Conservation (phyloP, 2,888 invertebrate species). For the Cephus pygmeus region DNA sequence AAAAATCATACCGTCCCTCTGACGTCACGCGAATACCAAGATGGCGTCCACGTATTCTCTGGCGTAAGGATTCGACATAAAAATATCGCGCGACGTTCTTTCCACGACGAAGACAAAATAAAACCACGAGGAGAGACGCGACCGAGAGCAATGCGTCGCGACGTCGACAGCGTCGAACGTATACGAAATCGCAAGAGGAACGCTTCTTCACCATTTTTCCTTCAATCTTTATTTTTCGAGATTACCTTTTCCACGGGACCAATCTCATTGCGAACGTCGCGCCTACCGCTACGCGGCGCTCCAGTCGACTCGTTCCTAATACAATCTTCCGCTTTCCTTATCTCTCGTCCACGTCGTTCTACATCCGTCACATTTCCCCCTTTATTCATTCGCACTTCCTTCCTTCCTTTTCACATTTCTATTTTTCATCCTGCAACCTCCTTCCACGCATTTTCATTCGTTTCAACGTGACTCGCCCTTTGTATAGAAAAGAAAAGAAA, state of each 20-base stretch:
- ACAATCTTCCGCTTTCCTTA: background rate
- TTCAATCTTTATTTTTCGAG: background rate
- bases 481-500: background rate
- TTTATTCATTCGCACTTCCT: slow-evolving; percentile 11
- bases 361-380: slow-evolving; percentile 4
- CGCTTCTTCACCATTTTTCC: too few relatives aligned
- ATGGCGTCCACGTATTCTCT: background rate
- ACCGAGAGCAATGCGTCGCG: background rate
- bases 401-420: slow-evolving; percentile 16
- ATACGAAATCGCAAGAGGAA: too few relatives aligned
- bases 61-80: background rate
- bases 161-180: background rate
- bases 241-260: background rate
- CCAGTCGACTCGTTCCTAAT: background rate
- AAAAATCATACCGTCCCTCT: background rate
- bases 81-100: background rate
- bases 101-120: background rate
- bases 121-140: background rate
- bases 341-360: background rate
- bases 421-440: slow-evolving; percentile 13
- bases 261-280: background rate
- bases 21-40: background rate
- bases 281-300: background rate
- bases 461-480: background rate
- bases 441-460: background rate